Evolutionary conservation across 2,797 vertebrate genomes (phyloP).

Genomic region (Pterois miles): DNA sequence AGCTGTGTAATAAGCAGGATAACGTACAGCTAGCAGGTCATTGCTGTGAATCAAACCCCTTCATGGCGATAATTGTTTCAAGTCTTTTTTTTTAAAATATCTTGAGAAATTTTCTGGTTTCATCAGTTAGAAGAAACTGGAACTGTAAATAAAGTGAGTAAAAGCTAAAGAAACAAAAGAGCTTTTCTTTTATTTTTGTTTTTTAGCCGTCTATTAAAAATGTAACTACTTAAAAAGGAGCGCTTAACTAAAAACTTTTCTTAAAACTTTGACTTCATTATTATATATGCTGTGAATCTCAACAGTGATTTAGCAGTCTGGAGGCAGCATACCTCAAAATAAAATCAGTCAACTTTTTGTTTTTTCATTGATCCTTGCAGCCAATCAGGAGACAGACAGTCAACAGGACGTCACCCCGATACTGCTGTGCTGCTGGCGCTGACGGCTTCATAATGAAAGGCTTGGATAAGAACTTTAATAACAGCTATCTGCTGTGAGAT

Average conservation of each 20-base stretch:
- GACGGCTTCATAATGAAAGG: constrained; percentile 81
- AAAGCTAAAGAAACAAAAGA: too few relatives aligned
- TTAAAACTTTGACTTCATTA: too few relatives aligned
- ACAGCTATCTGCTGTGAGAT: constrained; percentile 82
- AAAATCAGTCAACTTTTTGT: neutral
- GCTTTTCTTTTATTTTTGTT: neutral
- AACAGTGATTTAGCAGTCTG: neutral
- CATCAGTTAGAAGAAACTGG: too few relatives aligned
- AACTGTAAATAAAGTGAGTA: too few relatives aligned
- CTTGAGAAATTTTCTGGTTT: too few relatives aligned
- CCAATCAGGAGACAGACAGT: constrained; percentile 18
- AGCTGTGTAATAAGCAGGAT: too few relatives aligned
- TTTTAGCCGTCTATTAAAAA: neutral
- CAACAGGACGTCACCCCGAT: constrained; percentile 17
- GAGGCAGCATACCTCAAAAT: neutral
- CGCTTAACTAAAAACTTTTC: too few relatives aligned
- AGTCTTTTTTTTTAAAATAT: too few relatives aligned
- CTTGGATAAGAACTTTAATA: constrained; percentile 95
- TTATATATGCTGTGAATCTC: too few relatives aligned
- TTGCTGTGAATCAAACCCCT: too few relatives aligned
- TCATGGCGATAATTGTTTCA: too few relatives aligned
- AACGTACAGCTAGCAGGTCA: too few relatives aligned
- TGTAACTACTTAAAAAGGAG: neutral
- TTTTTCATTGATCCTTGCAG: neutral
- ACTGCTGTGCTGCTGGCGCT: neutral